Base-by-base conservation (phyloP, 1,140 invertebrate genomes). In the Cardiocondyla obscurior region DNA sequence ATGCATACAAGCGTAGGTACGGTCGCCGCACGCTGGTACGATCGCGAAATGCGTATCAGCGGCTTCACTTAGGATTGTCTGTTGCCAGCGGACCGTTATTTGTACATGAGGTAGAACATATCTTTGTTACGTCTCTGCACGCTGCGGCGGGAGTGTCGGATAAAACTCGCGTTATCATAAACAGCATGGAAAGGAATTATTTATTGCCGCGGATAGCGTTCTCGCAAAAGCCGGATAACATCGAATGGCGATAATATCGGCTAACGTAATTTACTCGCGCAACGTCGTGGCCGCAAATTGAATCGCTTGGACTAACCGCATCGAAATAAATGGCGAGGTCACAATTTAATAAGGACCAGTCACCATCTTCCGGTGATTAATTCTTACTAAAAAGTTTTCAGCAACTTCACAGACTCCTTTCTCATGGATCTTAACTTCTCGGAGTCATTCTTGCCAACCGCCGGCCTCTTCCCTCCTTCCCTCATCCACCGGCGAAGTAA, bases 271-370 rank as follows among this genome's bases (percentile, higher is more conserved):
- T 88, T 88, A 85, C 65, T 88, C 83, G 85, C 87, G 83, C 85
- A 83, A 84, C 72, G 79, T 74, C 82, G 57, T 55, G 55, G 44
- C 67, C 83, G 86, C 85, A 88, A 88, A 88, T 88, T 88, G 86
- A 88, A 88, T 88, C 83, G 87, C 85, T 89, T 82, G 81, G 84
- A 77, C 79, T 89, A 85, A 89, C 90, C 87, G 86, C 88, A 90
- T 90, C 87, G 90, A 92, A 92, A 92, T 92, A 92, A 92, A 92
- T 92, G 91, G 90, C 90, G 86, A 90, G 90, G 90, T 90, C 90
- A 90, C 92, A 92, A 92, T 93, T 93, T 93, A 93, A 94, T 93
- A 92, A 93, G 92, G 90, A 91, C 90, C 91, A 92, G 93, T 93
- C 92, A 90, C 90, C 91, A 90, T 91, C 92, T 93, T 92, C 91